Conservation (phyloP, 2,888 invertebrate species). For the Drosophila aldrichi region DNA sequence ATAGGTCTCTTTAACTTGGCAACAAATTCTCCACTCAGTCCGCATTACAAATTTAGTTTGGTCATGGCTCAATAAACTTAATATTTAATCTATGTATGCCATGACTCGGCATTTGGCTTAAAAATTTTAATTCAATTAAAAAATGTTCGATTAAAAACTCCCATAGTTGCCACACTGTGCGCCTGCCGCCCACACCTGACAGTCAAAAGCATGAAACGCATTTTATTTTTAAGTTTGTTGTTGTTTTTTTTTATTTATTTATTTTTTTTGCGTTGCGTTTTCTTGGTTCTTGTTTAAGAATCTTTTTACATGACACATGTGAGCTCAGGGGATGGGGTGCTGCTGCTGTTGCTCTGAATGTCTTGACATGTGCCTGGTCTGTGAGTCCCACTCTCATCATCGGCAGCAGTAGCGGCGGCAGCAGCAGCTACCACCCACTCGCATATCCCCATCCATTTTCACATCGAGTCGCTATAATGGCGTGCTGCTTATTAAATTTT, state of each 20-base stretch:
- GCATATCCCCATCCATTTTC: conserved; percentile 9
- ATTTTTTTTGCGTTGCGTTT: conserved; percentile 46
- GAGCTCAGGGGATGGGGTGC: conserved; percentile 24
- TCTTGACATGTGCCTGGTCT: conserved; percentile 43
- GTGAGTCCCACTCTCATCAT: conserved; percentile 33
- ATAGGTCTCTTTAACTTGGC: too few relatives aligned
- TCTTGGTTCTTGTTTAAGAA: conserved; percentile 66
- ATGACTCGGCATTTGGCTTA: background rate
- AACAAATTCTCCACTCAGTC: too few relatives aligned
- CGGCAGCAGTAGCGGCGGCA: background rate
- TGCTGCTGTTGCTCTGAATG: conserved; percentile 23
- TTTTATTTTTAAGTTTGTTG: conserved; percentile 69
- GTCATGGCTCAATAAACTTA: too few relatives aligned
- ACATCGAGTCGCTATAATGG: conserved; percentile 47
- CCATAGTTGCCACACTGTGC: conserved; percentile 24
- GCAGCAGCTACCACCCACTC: conserved; percentile 1
- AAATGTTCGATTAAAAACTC: background rate
- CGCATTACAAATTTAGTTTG: too few relatives aligned
- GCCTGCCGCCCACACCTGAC: conserved; percentile 37
- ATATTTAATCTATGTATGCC: too few relatives aligned
- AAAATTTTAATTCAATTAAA: background rate
- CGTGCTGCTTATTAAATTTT: conserved; percentile 74
- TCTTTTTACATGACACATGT: conserved; percentile 76
- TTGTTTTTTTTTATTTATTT: conserved; percentile 54
- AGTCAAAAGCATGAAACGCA: conserved; percentile 70